A percentile compares a stretch with the other conserved stretches of the same genome.
These are phyloP conservation scores for Phrynosoma platyrhinos DNA, from an alignment of 2,113 vertebrate genomes.

Conservation along the genomic window DNA sequence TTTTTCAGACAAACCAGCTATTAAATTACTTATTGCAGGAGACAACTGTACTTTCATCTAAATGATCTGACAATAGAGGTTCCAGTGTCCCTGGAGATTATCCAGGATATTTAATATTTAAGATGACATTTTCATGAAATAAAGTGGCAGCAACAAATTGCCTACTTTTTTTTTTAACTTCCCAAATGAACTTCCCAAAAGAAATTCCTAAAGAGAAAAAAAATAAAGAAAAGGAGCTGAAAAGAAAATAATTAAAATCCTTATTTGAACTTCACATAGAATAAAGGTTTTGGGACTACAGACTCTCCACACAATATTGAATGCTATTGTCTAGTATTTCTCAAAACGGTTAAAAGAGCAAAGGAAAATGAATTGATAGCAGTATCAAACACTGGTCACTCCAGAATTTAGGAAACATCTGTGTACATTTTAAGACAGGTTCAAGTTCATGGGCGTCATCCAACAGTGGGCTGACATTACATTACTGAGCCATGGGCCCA, in stretches of 20 bases:
- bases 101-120: constrained; percentile 9
- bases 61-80: not conserved
- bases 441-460: not conserved
- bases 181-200: not conserved
- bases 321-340: not conserved
- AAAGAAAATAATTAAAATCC: rapidly evolving
- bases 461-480: not conserved
- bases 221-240: not conserved
- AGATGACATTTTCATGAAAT: constrained; percentile 19
- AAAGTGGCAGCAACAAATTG: constrained; percentile 6
- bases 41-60: constrained; percentile 13
- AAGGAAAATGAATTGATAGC: not conserved
- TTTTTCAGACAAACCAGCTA: not conserved
- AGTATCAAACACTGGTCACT: not conserved
- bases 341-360: rapidly evolving
- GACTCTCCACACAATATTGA: not conserved
- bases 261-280: not conserved
- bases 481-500: not conserved
- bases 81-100: constrained; percentile 22
- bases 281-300: not conserved
- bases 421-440: too few relatives aligned
- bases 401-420: too few relatives aligned
- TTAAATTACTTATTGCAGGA: constrained; percentile 17
- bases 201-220: not conserved
- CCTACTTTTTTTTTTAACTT: not conserved